A percentile compares a stretch with the other conserved stretches of the same genome.
These are phyloP conservation scores for Drosophila sechellia DNA, from an alignment of 1,140 invertebrate species.

Conservation along the genomic window DNA sequence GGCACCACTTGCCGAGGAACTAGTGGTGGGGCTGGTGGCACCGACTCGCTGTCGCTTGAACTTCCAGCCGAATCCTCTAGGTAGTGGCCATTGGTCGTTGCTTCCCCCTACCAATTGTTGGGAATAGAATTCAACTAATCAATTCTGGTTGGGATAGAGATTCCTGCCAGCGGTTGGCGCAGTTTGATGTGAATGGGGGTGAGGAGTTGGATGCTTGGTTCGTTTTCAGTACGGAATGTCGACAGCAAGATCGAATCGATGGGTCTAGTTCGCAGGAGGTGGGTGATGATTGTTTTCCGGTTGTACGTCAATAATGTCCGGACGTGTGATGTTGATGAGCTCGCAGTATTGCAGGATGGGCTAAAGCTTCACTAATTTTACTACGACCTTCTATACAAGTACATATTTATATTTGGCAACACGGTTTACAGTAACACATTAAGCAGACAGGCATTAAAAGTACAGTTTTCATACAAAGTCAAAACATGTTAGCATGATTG, in stretches of 20 bases:
- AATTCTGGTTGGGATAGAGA: conserved; percentile 84
- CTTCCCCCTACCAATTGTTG: conserved; percentile 85
- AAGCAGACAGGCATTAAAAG: conserved; percentile 44
- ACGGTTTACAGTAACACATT: conserved; percentile 11
- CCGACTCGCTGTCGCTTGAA: conserved; percentile 81
- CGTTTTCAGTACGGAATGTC: conserved; percentile 34
- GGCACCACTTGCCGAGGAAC: conserved; percentile 29
- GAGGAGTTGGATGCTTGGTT: conserved; percentile 18
- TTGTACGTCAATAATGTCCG: conserved; percentile 58
- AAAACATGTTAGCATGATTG: conserved; percentile 38
- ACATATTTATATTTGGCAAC: conserved; percentile 16
- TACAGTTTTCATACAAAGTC: conserved; percentile 58
- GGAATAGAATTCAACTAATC: conserved; percentile 85
- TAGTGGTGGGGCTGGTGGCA: conserved; percentile 18
- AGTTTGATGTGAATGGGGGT: conserved; percentile 18
- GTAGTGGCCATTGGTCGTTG: conserved; percentile 85
- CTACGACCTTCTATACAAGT: conserved; percentile 80
- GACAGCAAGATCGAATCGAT: conserved; percentile 29
- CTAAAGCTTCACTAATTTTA: conserved; percentile 84
- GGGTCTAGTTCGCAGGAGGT: background rate
- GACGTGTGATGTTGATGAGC: conserved; percentile 76
- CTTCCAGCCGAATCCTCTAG: conserved; percentile 85
- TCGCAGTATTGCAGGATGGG: conserved; percentile 83
- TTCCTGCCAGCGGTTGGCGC: conserved; percentile 63
- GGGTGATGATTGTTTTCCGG: background rate